Evolutionary conservation across 92 coral and sea anemone species (phyloP), one percentile per base, ranked within the genome.

Genomic region (Epizoanthus fatuus): DNA sequence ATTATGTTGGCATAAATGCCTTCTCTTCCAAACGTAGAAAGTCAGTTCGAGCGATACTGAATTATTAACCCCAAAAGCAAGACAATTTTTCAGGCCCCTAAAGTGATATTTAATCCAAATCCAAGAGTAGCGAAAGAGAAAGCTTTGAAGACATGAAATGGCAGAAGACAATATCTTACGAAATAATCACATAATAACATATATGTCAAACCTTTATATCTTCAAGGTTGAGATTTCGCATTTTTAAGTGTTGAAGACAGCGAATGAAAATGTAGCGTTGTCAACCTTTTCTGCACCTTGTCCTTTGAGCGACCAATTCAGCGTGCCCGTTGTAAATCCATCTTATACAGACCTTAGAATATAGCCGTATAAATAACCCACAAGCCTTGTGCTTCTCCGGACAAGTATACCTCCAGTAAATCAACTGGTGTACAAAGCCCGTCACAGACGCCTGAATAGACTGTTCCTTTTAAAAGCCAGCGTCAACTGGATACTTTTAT

Each of bases 191-290:
- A 42, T 57, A 52, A 20, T 38, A 7, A 57, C 11, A 16, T 59
- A 2, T 58, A 44, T 44, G 47, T 66, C 72, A 66, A 66, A 77
- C 82, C 82, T 77, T 77, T 3, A 77, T 77, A 13, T 77, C 82
- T 5, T 77, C 82, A 45, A 60, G 52, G 40, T 77, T 77, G 70
- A 59, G 63, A 42, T 60, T 77, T 40, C 57, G 82, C 82, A 77
- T 77, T 60, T 77, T 40, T 5, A 64, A 77, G 53, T 14, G 45
- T 12, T 20, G 69, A 60, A 42, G 69, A 58, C 22, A 8, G 53
- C 53, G 53, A 49, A 49, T 6, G 3, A 9, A 9, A 16, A 39
- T 9, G 4, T 2, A 16, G 4, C 10, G 32, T 12, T 72, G 78
- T 53, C 79, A 2, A 25, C 17, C 35, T 22, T 25, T 29, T 13